Conservation (phyloP, 2,888 invertebrate genomes). For the Melanostoma scalare region DNA sequence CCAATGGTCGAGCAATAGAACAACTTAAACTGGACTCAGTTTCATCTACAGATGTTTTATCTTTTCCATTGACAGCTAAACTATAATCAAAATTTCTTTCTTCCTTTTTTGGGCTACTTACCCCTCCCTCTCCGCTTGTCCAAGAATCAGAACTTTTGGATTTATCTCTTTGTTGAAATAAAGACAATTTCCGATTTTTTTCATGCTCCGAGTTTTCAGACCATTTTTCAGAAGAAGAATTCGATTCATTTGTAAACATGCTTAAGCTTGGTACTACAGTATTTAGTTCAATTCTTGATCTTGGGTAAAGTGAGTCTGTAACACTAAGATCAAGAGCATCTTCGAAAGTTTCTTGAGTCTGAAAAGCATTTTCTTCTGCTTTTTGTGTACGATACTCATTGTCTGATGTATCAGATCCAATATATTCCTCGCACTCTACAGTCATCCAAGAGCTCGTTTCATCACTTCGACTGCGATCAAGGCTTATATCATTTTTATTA, state of each 20-base stretch:
- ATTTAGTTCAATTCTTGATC: slow-evolving; percentile 81
- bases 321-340: slow-evolving; percentile 83
- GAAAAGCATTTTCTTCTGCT: slow-evolving; percentile 80
- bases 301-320: slow-evolving; percentile 81
- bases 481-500: slow-evolving; percentile 79
- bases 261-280: slow-evolving; percentile 86
- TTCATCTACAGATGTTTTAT: slow-evolving; percentile 87
- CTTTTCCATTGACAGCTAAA: slow-evolving; percentile 82
- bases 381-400: slow-evolving; percentile 80
- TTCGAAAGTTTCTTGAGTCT: slow-evolving; percentile 85
- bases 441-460: slow-evolving; percentile 88
- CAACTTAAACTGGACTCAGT: slow-evolving; percentile 88
- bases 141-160: slow-evolving; percentile 92
- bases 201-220: slow-evolving; percentile 70
- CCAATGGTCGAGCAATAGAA: slow-evolving; percentile 90
- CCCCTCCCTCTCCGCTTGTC: slow-evolving; percentile 89
- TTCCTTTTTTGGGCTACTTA: slow-evolving; percentile 84
- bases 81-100: slow-evolving; percentile 83
- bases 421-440: slow-evolving; percentile 86
- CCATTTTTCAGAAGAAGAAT: slow-evolving; percentile 75
- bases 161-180: slow-evolving; percentile 84
- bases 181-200: slow-evolving; percentile 84
- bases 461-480: slow-evolving; percentile 85
- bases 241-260: slow-evolving; percentile 83
- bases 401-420: slow-evolving; percentile 86